These are phyloP conservation scores for Belonocnema kinseyi DNA, from an alignment of 1,140 invertebrate genomes.

Conservation along the genomic window DNA sequence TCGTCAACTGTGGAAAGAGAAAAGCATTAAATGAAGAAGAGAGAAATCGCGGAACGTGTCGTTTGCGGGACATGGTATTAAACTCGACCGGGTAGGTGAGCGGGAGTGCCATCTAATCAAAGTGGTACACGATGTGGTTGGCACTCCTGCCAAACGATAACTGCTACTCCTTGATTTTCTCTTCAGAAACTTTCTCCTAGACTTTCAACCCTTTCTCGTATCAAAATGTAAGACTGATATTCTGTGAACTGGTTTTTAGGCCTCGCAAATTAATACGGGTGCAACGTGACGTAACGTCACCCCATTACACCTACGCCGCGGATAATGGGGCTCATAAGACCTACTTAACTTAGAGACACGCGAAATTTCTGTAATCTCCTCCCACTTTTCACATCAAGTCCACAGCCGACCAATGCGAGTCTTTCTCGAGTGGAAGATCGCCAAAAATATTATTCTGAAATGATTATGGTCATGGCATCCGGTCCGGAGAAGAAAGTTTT, in stretches of 20 bases:
- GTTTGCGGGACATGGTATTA: conserved; percentile 1
- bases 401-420: background rate
- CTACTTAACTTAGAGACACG: background rate
- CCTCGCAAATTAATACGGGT: conserved; percentile 38
- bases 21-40: conserved; percentile 14
- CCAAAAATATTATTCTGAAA: background rate
- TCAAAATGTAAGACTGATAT: background rate
- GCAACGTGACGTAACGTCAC: background rate
- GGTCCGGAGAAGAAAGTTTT: too few species aligned
- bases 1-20: background rate
- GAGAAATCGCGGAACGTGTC: conserved; percentile 28
- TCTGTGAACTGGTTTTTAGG: conserved; percentile 10
- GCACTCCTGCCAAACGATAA: conserved; percentile 64
- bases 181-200: background rate
- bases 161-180: conserved; percentile 34
- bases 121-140: conserved; percentile 48
- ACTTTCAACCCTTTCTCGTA: conserved; percentile 8
- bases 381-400: background rate
- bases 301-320: background rate
- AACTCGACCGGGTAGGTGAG: conserved; percentile 1
- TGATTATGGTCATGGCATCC: background rate
- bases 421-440: background rate
- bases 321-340: conserved; percentile 10
- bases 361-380: conserved; percentile 6
- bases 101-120: background rate